A percentile compares a stretch with the other conserved stretches of the same genome.
Conservation (phyloP, 1,140 invertebrate genomes). For the Portunus trituberculatus region DNA sequence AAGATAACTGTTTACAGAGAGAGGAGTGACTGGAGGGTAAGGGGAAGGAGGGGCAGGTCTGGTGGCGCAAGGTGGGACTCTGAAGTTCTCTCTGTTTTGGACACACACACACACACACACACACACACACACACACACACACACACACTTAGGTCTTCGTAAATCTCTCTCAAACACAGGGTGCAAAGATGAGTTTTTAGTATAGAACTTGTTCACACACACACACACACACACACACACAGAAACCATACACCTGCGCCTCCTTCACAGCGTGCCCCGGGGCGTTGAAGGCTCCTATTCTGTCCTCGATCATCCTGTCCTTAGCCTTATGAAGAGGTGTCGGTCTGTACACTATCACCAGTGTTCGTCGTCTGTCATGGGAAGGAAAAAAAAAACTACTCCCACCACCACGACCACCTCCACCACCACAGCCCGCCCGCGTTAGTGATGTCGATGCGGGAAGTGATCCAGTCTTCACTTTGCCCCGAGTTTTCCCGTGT, state of each 20-base stretch:
- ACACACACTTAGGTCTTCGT: background rate
- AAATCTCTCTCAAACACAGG: background rate
- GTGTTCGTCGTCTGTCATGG: slow-evolving; percentile 5
- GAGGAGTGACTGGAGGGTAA: background rate
- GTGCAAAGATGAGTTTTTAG: background rate
- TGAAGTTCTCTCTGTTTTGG: slow-evolving; percentile 34
- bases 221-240: slow-evolving; percentile 1
- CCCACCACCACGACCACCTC: background rate
- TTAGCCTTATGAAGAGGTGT: background rate
- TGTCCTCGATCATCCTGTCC: background rate
- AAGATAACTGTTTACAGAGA: background rate
- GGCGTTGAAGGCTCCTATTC: background rate
- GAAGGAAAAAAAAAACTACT: background rate
- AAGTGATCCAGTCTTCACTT: slow-evolving; percentile 43
- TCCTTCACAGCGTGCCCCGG: background rate
- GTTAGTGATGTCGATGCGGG: slow-evolving; percentile 51
- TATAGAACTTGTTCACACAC: background rate
- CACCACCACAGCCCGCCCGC: background rate
- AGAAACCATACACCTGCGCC: background rate
- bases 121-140: background rate
- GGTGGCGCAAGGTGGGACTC: background rate
- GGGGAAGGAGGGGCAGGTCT: background rate
- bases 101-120: background rate
- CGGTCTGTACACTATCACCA: background rate
- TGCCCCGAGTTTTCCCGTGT: background rate